Base-by-base conservation (phyloP, 2,797 vertebrate genomes). In the Choloepus didactylus region DNA sequence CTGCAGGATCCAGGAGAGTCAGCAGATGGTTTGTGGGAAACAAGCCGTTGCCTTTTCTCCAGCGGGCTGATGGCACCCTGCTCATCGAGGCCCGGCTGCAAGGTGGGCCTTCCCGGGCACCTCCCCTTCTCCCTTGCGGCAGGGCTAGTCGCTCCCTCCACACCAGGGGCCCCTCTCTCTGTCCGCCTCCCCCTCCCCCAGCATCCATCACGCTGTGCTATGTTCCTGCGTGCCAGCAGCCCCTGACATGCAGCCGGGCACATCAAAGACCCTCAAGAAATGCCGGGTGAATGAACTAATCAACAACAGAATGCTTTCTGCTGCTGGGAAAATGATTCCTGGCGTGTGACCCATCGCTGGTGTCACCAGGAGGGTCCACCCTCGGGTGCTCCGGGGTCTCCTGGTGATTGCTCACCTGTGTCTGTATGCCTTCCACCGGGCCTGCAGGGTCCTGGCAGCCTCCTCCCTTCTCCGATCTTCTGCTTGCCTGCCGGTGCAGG, bases 401-500 rank as follows among this genome's bases (percentile, higher is more conserved):
- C 21, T 0, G 4, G 0, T 19, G 86, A 21, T 89, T n/a, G 12
- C 97, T 97, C 95, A 99, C 99, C 98, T 98, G 31, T 60, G 95
- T 92, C 46, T 98, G 97, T 98, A 98, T 82, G 81, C 84, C 96
- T 97, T 99, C 99, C 99, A 99, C 54, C 66, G 80, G 27, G 94
- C 98, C 98, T 99, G 99, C 92, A 99, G 99, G 91, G 97, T 84
- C 92, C 94, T 95, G 12, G 99, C 98, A 0, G 99, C 99, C 10
- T 88, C 86, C 0, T 98, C 97, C 89, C 94, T 95, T 95, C 70
- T 98, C 95, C 95, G 73, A 93, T 73, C 89, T 51, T 95, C 87
- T 81, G 89, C 90, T 51, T 16, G 70, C 83, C 92, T 72, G 19
- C 88, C 64, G 0, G 0, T 62, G 35, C 35, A 35, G 35, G 35